A percentile compares a stretch with the other conserved stretches of the same genome.
Conservation (phyloP, 53 echinoderm and acorn worm genomes). For the Mesocentrotus franciscanus region DNA sequence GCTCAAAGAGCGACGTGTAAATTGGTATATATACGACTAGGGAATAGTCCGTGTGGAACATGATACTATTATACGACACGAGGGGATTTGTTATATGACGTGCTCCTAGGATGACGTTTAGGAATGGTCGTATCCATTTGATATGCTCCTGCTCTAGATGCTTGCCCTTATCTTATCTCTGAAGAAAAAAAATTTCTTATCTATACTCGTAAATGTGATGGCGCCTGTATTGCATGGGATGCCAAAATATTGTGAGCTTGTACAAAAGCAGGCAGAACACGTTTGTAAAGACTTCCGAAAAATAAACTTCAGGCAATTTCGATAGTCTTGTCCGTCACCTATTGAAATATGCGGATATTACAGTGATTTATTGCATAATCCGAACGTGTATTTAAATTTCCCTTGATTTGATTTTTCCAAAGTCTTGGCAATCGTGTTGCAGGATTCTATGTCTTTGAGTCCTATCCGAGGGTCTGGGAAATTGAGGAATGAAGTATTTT, state of each 20-base stretch:
- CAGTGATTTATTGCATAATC: too few species aligned
- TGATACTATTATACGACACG: not conserved
- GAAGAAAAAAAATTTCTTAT: not conserved
- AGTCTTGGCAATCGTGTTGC: too few species aligned
- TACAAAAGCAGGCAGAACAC: too few species aligned
- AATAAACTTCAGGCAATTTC: too few species aligned
- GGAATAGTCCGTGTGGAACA: not conserved
- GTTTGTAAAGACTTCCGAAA: too few species aligned
- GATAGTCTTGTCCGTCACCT: too few species aligned
- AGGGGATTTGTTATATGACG: not conserved
- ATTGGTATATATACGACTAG: not conserved
- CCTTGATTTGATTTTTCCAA: too few species aligned
- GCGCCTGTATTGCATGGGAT: not conserved
- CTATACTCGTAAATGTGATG: not conserved
- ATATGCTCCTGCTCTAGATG: not conserved
- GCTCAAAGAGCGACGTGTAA: not conserved
- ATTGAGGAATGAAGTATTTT: too few species aligned
- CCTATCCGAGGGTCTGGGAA: not conserved
- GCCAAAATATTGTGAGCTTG: not conserved
- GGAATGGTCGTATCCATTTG: conserved; percentile 9
- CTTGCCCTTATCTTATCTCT: not conserved
- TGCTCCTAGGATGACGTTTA: not conserved
- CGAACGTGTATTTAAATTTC: too few species aligned
- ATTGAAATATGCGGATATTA: too few species aligned
- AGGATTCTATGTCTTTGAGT: not conserved